Conservation (phyloP, 1,140 invertebrate species). For the Apis mellifera region Amel_HAv3.1 CM009932.2:13657501-13658000, state of each 20-base stretch:
- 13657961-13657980: no score
- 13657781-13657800: not conserved
- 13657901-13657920: constrained; percentile 42
- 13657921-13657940: constrained; percentile 25
- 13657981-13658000: no score
- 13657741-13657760: not conserved
- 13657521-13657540: not conserved
- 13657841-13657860: constrained; percentile 59
- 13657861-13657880: constrained; percentile 50
- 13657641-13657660: constrained; percentile 16
- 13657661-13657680: constrained; percentile 40
- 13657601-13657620: constrained; percentile 6
- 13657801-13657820: not conserved
- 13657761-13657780: not conserved
- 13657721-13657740: not conserved
- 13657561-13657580: not conserved
- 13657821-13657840: constrained; percentile 32
- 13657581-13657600: not conserved
- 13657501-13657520: not conserved
- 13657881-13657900: not conserved
- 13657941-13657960: no score
- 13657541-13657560: constrained; percentile 14
- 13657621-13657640: not conserved
- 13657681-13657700: constrained; percentile 10
- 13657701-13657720: not conserved